Evolutionary conservation across 2,797 vertebrate genomes (phyloP), one percentile per base, ranked within the genome.

Genomic region (Pseudomugil gertrudae): DNA sequence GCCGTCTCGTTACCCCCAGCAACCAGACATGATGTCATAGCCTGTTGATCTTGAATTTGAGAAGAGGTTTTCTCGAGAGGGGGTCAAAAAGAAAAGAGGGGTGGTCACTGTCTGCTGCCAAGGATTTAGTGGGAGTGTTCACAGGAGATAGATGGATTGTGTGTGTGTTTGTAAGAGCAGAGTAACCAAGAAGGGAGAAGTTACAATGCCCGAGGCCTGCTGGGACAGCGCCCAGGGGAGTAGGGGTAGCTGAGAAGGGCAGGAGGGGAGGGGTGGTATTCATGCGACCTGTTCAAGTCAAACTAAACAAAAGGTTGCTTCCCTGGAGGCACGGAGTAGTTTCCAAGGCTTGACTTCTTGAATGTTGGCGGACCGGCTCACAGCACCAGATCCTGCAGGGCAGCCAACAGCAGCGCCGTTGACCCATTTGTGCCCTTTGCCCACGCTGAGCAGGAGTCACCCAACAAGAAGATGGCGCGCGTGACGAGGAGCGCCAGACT

Each of bases 21-120:
- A 96, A 96, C 95, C 93, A 97, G 95, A 96, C 95, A 96, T 96
- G 95, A 97, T 95, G 95, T 96, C 95, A 97, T 94, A 92, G 92
- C 86, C 89, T 93, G 94, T 93, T 95, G 95, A 96, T 95, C 94
- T 95, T 94, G 94, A 95, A 95, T 94, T 94, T 94, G 92, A 91
- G 86, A 86, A 78, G 83, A 90, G 91, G 87, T 87, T 89, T 43
- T 88, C 86, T 89, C 29, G 1, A 67, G 76, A 32, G 71, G 67
- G 91, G 85, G 87, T 83, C 89, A 90, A 91, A 87, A 91, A 90
- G 94, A 87, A 27, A 93, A 89, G 92, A 88, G 91, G 92, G 87
- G 91, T 90, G 91, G 88, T 89, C 89, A 92, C 91, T 90, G 85
- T 92, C 90, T 89, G 88, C 88, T 94, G 93, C 93, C 93, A 94